phyloP scores from a whole-genome alignment of 2,888 invertebrate genomes.

The Heliconius sara region DNA sequence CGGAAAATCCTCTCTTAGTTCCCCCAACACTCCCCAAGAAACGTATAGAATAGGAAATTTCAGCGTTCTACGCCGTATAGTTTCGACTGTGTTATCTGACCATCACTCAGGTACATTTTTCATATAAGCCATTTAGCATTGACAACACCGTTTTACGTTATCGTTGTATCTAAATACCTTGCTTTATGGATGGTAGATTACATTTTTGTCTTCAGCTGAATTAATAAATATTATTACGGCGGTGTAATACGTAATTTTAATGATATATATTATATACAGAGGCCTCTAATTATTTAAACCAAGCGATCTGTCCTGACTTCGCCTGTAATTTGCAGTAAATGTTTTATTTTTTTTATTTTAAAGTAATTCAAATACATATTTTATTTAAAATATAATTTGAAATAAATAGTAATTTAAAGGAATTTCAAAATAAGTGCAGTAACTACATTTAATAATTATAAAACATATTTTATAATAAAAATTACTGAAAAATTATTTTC shows the following conservation, averaged over 20 bases:
- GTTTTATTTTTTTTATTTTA: too few relatives aligned
- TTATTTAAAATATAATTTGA: too few relatives aligned
- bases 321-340: not conserved
- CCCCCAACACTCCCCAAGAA: not conserved
- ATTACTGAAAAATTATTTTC: too few relatives aligned
- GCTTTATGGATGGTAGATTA: not conserved
- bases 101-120: too few relatives aligned
- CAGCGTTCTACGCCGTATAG: not conserved
- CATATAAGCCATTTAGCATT: constrained; percentile 2
- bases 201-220: constrained; percentile 1
- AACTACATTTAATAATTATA: too few relatives aligned
- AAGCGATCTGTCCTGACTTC: not conserved
- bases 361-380: too few relatives aligned
- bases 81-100: too few relatives aligned
- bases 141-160: not conserved
- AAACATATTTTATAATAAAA: too few relatives aligned
- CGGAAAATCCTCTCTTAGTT: not conserved
- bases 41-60: not conserved
- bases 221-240: constrained; percentile 20
- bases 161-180: not conserved
- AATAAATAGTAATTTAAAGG: too few relatives aligned
- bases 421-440: too few relatives aligned
- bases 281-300: too few relatives aligned
- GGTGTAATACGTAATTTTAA: not conserved
- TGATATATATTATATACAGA: not conserved